Evolutionary conservation across 2,797 vertebrate genomes (phyloP), one percentile per base, ranked within the genome.

Genomic region (Apodemus agrarius): DNA sequence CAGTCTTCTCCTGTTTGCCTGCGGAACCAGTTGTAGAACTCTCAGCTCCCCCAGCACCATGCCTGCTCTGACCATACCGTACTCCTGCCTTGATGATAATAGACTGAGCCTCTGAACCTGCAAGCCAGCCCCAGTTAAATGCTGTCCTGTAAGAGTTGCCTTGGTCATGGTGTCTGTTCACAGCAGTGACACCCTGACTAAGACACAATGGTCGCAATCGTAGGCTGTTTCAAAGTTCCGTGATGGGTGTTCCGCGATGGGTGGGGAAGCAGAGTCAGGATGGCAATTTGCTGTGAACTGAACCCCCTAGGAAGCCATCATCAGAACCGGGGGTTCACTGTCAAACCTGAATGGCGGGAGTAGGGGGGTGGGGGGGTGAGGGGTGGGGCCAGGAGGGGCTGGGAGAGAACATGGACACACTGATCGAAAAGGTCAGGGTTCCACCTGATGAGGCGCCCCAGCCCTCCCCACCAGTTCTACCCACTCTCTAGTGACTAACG

Each of bases 271-370:
- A 69, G 67, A 37, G n/a, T 7, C 17, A 72, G 69, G 17, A 37
- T 37, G 69, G 34, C 34, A 37, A 90, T 98, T 97, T 97, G 98
- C 96, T 74, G 96, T 96, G 96, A 91, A 97, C 90, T 95, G 97
- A 98, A 98, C 96, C 97, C 89, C 0, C 7, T 0, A 93, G 97
- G 97, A 72, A 98, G 96, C 96, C 97, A 92, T 95, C 96, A 97
- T 94, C 82, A 52, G 97, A 97, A 93, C 81, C 89, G 61, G 94
- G 98, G 96, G 97, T 92, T 96, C 81, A 95, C 91, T 75, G 93
- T 93, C 57, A 8, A 93, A 61, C 90, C 57, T 90, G 63, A 84
- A 91, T 61, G 17, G 9, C 49, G 96, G 52, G n/a, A n/a, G n/a
- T n/a, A n/a, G n/a, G n/a, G n/a, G n/a, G n/a, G n/a, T n/a, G n/a